These are phyloP conservation scores for Cephus sareptanus DNA, from an alignment of 2,888 invertebrate genomes.

Conservation along the genomic window DNA sequence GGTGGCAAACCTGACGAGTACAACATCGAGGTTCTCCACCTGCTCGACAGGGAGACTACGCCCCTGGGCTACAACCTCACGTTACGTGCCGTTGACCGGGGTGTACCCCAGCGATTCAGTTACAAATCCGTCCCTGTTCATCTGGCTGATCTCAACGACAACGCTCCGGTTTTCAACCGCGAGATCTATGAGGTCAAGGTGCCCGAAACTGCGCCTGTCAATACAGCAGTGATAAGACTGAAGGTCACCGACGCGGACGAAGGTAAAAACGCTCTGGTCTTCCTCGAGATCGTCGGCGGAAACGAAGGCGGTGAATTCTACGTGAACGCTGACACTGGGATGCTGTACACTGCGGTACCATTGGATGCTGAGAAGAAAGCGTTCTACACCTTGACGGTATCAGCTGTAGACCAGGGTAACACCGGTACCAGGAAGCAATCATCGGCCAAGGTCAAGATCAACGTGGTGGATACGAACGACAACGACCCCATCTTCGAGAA, in stretches of 20 bases:
- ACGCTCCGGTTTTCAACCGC: slow-evolving; percentile 87
- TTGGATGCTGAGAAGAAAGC: slow-evolving; percentile 88
- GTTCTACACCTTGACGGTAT: slow-evolving; percentile 88
- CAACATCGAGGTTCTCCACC: slow-evolving; percentile 81
- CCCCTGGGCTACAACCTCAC: slow-evolving; percentile 90
- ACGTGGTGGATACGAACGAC: slow-evolving; percentile 92
- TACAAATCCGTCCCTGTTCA: slow-evolving; percentile 86
- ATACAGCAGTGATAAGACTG: slow-evolving; percentile 88
- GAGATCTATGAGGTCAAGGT: slow-evolving; percentile 89
- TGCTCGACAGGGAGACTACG: slow-evolving; percentile 81
- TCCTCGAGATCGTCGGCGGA: slow-evolving; percentile 90
- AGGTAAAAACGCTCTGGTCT: slow-evolving; percentile 85
- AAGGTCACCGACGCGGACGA: slow-evolving; percentile 88
- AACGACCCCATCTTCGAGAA: slow-evolving; percentile 91
- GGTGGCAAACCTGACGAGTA: slow-evolving; percentile 72
- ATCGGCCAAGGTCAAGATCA: slow-evolving; percentile 90
- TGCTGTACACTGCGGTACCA: slow-evolving; percentile 83
- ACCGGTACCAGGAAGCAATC: slow-evolving; percentile 86
- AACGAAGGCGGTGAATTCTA: slow-evolving; percentile 90
- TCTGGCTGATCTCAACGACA: slow-evolving; percentile 85
- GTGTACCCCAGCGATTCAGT: slow-evolving; percentile 80
- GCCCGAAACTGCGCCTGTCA: slow-evolving; percentile 88
- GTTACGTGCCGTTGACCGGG: slow-evolving; percentile 85
- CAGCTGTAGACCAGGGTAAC: slow-evolving; percentile 89
- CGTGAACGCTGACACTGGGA: slow-evolving; percentile 89